Base-by-base conservation (phyloP, 2,888 invertebrate species). In the Caenorhabditis sp. region DNA sequence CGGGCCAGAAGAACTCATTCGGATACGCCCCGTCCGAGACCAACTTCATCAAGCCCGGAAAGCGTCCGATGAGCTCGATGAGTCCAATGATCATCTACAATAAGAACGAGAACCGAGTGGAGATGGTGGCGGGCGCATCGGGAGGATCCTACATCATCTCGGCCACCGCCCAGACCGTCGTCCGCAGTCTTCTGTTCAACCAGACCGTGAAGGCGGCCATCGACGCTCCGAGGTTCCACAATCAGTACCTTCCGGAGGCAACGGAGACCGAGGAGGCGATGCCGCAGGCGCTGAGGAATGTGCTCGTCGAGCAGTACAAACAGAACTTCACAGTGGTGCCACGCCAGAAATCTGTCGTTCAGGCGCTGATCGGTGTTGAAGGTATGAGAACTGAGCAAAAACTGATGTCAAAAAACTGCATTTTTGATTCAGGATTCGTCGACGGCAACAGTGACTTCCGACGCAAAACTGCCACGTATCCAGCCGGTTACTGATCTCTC, bases 141-240 rank as follows among this genome's bases (percentile, higher is more conserved):
- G 96, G 96, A 2, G 96, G 96, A 26, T 93, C 94, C 0, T 94
- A 93, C 90, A 96, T 96, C 79, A 95, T 95, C 5, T 94, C 95
- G 0, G 92, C 94, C 77, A 92, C 94, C 4, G 90, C 91, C 9
- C 89, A 83, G 53, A 76, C 78, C n/a, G 79, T 93, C 45, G 92
- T 94, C 80, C 92, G 93, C 45, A 92, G 93, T 80, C 89, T 95
- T 17, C 94, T 94, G 93, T 93, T 95, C 89, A 92, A 91, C 3
- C 92, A 94, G 84, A 92, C 92, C 13, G 92, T 95, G 62, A 94
- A 95, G 88, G 92, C 93, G 87, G 93, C 95, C 0, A 80, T 88
- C 8, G 88, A 88, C 63, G 84, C 87, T 24, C 88, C 88, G 3
- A 65, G 88, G 39, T 79, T 88, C 72, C 88, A 88, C 63, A 86